Evolutionary conservation across 2,113 vertebrate genomes (phyloP).

Genomic region (Cyanistes caeruleus): DNA sequence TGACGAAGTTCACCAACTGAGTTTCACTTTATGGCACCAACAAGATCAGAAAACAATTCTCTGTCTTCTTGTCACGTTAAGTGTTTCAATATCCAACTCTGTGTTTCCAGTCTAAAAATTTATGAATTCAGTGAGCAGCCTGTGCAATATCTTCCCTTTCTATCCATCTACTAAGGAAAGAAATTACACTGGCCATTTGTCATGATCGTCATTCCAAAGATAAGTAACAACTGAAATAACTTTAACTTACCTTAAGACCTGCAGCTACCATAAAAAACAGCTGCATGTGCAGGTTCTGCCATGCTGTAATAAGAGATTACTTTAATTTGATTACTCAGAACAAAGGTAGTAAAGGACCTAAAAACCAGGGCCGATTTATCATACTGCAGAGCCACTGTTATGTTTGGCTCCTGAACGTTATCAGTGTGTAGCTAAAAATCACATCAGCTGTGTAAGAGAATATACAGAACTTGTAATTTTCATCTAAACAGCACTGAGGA

Average conservation of each 20-base stretch:
- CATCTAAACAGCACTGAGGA: not conserved
- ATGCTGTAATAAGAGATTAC: conserved; percentile 32
- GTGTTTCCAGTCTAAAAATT: conserved; percentile 55
- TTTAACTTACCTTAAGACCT: conserved; percentile 64
- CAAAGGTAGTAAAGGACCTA: conserved; percentile 48
- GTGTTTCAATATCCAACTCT: conserved; percentile 62
- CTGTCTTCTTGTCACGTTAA: conserved; percentile 65
- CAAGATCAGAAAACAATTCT: conserved; percentile 65
- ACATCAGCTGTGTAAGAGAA: not conserved
- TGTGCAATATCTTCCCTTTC: conserved; percentile 49
- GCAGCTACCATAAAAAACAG: conserved; percentile 49
- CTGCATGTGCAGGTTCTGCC: not conserved
- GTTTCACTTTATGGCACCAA: conserved; percentile 36
- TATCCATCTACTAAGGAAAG: conserved; percentile 59
- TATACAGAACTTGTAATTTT: not conserved
- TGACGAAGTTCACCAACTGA: not conserved
- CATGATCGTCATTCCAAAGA: conserved; percentile 58
- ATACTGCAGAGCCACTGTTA: not conserved
- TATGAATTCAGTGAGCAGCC: conserved; percentile 64
- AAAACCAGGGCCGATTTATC: not conserved
- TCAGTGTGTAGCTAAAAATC: not conserved
- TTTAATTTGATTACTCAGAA: conserved; percentile 66
- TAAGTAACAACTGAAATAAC: conserved; percentile 67
- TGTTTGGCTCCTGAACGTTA: not conserved
- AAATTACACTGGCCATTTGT: conserved; percentile 74